A percentile compares a stretch with the other conserved stretches of the same genome.
Conservation (phyloP, 2,113 vertebrate species). For the Rhea pennata region DNA sequence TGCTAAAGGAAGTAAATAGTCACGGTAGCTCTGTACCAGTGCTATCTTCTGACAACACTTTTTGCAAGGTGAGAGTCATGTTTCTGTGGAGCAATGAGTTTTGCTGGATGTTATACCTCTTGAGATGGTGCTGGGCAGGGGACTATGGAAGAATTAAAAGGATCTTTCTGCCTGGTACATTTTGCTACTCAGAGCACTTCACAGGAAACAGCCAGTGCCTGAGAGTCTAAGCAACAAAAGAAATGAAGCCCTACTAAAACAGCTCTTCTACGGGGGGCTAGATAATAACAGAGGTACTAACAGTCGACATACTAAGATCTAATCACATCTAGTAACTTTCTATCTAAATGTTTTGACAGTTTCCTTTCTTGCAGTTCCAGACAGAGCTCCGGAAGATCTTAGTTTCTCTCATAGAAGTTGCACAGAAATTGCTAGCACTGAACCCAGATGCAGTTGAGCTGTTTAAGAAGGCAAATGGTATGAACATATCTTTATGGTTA, state of each 20-base stretch:
- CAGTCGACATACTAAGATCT: neutral
- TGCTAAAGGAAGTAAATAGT: neutral
- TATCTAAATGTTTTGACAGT: constrained; percentile 54
- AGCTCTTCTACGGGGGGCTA: neutral
- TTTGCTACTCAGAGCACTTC: neutral
- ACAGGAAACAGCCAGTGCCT: neutral
- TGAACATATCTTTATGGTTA: neutral
- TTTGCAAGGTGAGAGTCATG: neutral
- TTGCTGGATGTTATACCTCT: neutral
- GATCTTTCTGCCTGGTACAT: neutral
- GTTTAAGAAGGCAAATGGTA: constrained; percentile 97
- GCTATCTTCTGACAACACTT: neutral
- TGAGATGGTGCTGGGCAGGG: neutral
- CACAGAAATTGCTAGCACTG: constrained; percentile 94
- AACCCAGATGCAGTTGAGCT: constrained; percentile 98
- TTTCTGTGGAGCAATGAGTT: neutral
- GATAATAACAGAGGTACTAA: neutral
- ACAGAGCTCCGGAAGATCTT: constrained; percentile 97
- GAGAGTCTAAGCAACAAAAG: neutral
- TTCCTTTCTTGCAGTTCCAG: constrained; percentile 87
- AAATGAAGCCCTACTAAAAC: neutral
- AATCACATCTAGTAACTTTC: neutral
- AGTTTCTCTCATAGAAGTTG: constrained; percentile 97
- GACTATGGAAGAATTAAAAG: neutral
- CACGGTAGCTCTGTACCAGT: too few species aligned